Conservation (phyloP, 2,113 vertebrate genomes). For the Mohoua ochrocephala region DNA sequence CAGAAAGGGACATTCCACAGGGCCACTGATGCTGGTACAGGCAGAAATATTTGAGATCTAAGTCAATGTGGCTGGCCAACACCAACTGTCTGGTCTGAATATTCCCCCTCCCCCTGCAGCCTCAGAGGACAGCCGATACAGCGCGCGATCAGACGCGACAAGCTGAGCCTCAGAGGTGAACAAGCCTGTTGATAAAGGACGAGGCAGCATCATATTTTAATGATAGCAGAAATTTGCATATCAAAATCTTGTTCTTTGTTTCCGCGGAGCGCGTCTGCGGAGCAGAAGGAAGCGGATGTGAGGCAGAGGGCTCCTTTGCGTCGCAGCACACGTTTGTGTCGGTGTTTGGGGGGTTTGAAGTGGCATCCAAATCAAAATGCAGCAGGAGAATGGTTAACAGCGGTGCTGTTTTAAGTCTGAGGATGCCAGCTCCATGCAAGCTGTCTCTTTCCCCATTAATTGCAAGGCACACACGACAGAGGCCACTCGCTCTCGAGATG, state of each 20-base stretch:
- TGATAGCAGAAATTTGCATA: background rate
- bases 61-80: background rate
- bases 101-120: background rate
- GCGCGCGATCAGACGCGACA: background rate
- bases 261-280: fast-evolving
- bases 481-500: background rate
- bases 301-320: background rate
- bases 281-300: background rate
- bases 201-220: background rate
- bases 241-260: background rate
- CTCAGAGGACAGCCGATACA: background rate
- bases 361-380: background rate
- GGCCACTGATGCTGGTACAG: background rate
- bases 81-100: background rate
- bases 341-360: background rate
- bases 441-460: background rate
- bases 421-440: background rate
- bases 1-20: background rate
- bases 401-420: background rate
- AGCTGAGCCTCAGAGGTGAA: background rate
- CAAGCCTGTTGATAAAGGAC: background rate
- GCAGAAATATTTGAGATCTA: background rate
- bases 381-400: background rate
- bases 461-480: background rate
- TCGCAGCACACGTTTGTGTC: background rate